phyloP scores from a whole-genome alignment of 2,888 invertebrate genomes.

The Schizotus pectinicornis region DNA sequence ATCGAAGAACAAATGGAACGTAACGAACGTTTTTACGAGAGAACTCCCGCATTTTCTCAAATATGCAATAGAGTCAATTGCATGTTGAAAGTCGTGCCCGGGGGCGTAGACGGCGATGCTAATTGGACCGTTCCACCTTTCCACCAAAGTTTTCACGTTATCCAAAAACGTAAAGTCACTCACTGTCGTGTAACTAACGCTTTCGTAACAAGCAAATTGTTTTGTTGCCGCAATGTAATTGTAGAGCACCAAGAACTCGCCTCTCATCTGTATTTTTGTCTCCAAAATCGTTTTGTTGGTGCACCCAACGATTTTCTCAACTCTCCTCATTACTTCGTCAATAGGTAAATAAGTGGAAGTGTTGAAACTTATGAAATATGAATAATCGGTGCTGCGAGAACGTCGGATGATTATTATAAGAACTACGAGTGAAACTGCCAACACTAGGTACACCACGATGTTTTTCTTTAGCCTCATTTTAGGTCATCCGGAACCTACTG shows the following conservation, averaged over 20 bases:
- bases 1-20: conserved; percentile 86
- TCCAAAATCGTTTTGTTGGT: conserved; percentile 6
- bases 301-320: no score
- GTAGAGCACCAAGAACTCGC: not conserved
- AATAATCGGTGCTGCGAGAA: no score
- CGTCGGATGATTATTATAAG: no score
- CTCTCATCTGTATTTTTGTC: not conserved
- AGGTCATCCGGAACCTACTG: no score
- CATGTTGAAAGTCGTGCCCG: conserved; percentile 75
- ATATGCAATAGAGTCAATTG: conserved; percentile 77
- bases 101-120: conserved; percentile 85
- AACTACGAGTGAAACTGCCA: no score
- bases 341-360: no score
- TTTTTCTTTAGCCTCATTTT: no score
- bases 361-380: no score
- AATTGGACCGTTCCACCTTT: conserved; percentile 84
- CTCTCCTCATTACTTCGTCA: no score
- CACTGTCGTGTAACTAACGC: conserved; percentile 66
- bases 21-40: conserved; percentile 67
- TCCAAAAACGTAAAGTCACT: conserved; percentile 80
- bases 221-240: not conserved
- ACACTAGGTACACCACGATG: no score
- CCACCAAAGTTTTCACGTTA: conserved; percentile 79
- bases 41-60: conserved; percentile 74
- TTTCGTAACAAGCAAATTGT: conserved; percentile 72